These are phyloP conservation scores for Pseudomyrmex cubaensis DNA, from an alignment of 1,140 invertebrate species.

Conservation along the genomic window DNA sequence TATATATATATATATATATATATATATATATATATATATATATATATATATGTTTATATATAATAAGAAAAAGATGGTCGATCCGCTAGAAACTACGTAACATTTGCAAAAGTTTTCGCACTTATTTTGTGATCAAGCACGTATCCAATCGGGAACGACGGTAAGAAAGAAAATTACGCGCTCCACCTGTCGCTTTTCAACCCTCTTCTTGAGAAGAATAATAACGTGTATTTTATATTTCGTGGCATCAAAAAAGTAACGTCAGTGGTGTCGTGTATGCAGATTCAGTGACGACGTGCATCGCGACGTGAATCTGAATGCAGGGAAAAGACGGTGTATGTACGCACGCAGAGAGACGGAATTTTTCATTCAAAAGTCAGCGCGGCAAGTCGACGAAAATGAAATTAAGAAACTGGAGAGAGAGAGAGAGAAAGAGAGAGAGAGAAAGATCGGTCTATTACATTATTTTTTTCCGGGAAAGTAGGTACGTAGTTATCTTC, in stretches of 20 bases:
- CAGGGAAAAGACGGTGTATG: not conserved
- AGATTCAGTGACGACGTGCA: conserved; percentile 30
- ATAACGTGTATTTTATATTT: conserved; percentile 45
- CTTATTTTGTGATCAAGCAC: not conserved
- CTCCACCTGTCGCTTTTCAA: conserved; percentile 3
- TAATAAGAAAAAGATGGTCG: no score
- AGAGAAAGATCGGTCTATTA: conserved; percentile 18
- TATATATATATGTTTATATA: no score
- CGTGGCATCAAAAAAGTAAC: conserved; percentile 21
- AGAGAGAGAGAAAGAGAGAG: no score
- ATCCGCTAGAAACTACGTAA: no score
- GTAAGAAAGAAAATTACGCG: conserved; percentile 38
- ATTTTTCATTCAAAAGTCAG: conserved; percentile 16
- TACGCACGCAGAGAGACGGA: not conserved
- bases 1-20: no score
- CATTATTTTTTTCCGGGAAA: conserved; percentile 53
- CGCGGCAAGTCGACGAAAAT: conserved; percentile 51
- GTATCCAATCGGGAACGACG: conserved; percentile 24
- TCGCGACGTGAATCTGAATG: conserved; percentile 29
- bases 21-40: no score
- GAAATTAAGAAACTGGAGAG: conserved; percentile 66
- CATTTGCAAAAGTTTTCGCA: not conserved
- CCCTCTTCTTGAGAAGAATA: conserved; percentile 12
- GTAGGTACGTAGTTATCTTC: not conserved
- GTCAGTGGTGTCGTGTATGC: conserved; percentile 16